Conservation (phyloP, 2,113 vertebrate genomes). For the Vidua macroura region DNA sequence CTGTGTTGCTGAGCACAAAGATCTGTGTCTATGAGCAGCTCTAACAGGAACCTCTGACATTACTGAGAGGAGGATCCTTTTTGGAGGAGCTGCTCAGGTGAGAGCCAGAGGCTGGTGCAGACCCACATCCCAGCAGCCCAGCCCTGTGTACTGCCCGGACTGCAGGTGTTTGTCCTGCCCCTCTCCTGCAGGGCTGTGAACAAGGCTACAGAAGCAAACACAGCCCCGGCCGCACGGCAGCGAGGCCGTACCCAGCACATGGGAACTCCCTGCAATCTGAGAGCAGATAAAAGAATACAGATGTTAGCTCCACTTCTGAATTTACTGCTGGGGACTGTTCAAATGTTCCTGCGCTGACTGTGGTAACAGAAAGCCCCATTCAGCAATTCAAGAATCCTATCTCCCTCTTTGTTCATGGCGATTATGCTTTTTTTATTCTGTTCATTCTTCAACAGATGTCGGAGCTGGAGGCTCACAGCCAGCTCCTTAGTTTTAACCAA, state of each 20-base stretch:
- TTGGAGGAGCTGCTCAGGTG: background rate
- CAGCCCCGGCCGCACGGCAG: accelerated
- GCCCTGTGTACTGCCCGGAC: background rate
- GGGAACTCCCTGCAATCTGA: background rate
- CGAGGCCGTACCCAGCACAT: accelerated
- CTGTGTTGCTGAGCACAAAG: background rate
- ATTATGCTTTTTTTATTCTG: background rate
- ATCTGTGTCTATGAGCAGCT: background rate
- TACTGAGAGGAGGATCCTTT: background rate
- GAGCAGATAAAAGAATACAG: background rate
- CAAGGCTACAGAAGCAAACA: constrained; percentile 17
- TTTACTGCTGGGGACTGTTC: background rate
- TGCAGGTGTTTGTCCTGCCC: background rate
- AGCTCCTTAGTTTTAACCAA: constrained; percentile 10
- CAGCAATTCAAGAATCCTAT: background rate
- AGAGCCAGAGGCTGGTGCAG: background rate
- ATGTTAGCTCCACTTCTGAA: background rate
- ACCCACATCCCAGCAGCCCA: background rate
- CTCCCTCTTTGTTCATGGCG: background rate
- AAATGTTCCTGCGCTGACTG: background rate
- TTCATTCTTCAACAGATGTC: background rate
- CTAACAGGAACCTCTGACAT: background rate
- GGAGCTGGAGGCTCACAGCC: background rate
- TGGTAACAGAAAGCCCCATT: background rate
- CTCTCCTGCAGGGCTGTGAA: background rate